These are phyloP conservation scores for Mionectes macconnelli DNA, from an alignment of 2,113 vertebrate species.

Conservation along the genomic window DNA sequence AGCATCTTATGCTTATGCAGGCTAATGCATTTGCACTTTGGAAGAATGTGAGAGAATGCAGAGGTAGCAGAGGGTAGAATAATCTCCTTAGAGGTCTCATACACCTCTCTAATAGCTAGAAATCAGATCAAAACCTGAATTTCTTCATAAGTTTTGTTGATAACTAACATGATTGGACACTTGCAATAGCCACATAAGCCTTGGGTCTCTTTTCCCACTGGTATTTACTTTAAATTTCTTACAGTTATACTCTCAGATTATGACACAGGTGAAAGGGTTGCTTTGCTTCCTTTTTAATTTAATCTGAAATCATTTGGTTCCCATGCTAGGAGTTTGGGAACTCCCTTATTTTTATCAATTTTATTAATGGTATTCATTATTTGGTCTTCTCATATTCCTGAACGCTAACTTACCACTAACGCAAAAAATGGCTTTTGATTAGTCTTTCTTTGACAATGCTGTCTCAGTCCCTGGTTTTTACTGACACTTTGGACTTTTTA, in stretches of 20 bases:
- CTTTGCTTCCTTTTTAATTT: not conserved
- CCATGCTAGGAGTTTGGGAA: not conserved
- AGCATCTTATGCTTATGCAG: not conserved
- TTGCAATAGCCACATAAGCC: not conserved
- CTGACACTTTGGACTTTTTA: not conserved
- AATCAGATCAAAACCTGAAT: not conserved
- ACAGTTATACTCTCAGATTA: not conserved
- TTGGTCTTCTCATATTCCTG: not conserved
- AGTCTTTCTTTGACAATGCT: not conserved
- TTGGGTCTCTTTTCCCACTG: not conserved
- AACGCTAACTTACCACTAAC: not conserved
- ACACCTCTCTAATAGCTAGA: not conserved
- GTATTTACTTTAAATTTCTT: not conserved
- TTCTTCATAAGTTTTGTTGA: not conserved
- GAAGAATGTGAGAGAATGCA: not conserved
- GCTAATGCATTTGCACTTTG: not conserved
- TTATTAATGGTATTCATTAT: not conserved
- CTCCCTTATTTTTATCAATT: not conserved
- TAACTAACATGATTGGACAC: not conserved
- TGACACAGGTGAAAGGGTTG: not conserved
- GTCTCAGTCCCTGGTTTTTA: not conserved
- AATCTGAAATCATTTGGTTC: not conserved
- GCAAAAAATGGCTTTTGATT: not conserved
- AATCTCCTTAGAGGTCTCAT: not conserved
- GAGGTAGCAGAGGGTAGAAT: not conserved